Conservation (phyloP, 2,888 invertebrate species). For the Agrotis exclamationis region DNA sequence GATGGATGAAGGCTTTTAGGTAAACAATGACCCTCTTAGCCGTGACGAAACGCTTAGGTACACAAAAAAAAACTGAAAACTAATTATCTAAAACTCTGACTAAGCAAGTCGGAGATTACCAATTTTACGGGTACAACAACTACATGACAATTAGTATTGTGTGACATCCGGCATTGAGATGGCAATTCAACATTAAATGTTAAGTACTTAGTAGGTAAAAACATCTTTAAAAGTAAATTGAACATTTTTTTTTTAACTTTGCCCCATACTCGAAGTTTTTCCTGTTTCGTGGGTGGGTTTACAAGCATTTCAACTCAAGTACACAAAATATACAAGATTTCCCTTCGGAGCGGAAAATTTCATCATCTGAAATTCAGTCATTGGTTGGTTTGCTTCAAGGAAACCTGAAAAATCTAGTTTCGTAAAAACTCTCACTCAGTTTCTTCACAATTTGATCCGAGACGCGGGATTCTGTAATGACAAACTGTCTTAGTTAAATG, state of each 20-base stretch:
- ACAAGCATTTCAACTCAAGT: too few species aligned
- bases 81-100: conserved; percentile 42
- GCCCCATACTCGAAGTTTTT: too few species aligned
- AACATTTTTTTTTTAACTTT: too few species aligned
- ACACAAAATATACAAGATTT: too few species aligned
- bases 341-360: neutral
- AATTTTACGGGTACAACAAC: conserved; percentile 49
- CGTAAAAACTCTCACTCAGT: neutral
- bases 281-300: too few species aligned
- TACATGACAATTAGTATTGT: conserved; percentile 12
- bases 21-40: conserved; percentile 54
- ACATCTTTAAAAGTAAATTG: neutral
- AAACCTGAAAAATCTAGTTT: conserved; percentile 3
- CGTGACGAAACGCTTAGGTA: conserved; percentile 42
- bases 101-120: conserved; percentile 33
- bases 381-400: neutral
- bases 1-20: conserved; percentile 42
- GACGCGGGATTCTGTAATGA: conserved; percentile 6
- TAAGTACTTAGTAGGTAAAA: neutral
- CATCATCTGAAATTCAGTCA: neutral
- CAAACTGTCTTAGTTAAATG: neutral
- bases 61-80: conserved; percentile 31
- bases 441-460: neutral
- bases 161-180: conserved; percentile 18
- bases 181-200: neutral